These are phyloP conservation scores for Ophonus ardosiacus DNA, from an alignment of 2,888 invertebrate species.

Conservation along the genomic window DNA sequence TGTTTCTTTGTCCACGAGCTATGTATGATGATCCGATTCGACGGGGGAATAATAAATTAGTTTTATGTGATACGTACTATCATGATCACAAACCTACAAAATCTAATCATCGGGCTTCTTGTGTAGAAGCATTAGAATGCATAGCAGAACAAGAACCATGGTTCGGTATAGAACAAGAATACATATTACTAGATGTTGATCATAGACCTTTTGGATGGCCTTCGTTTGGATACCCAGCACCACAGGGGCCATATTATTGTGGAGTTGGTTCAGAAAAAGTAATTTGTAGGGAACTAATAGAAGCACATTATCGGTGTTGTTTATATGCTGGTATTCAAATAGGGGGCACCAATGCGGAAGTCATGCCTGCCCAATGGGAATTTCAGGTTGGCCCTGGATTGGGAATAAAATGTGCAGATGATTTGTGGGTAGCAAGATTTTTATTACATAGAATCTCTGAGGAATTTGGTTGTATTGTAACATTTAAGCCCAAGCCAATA, in stretches of 20 bases:
- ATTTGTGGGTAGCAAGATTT: conserved; percentile 81
- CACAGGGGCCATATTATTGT: conserved; percentile 90
- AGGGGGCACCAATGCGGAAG: conserved; percentile 89
- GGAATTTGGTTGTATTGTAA: conserved; percentile 79
- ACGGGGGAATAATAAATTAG: conserved; percentile 84
- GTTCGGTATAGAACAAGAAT: conserved; percentile 87
- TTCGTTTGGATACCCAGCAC: conserved; percentile 81
- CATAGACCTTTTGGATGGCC: conserved; percentile 87
- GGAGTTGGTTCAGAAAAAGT: conserved; percentile 88
- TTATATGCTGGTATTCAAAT: conserved; percentile 88
- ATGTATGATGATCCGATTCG: conserved; percentile 90
- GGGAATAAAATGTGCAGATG: conserved; percentile 80
- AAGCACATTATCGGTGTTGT: conserved; percentile 87
- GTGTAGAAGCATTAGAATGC: conserved; percentile 78
- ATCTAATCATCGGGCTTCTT: conserved; percentile 77
- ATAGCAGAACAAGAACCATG: conserved; percentile 82
- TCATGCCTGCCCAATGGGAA: conserved; percentile 89
- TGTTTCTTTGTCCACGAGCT: conserved; percentile 85
- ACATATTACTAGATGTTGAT: conserved; percentile 78
- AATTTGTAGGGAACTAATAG: conserved; percentile 88
- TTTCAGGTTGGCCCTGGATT: conserved; percentile 82
- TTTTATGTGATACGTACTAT: conserved; percentile 87
- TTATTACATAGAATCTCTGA: conserved; percentile 80
- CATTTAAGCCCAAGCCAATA: conserved; percentile 79
- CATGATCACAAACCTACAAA: conserved; percentile 80